phyloP scores from a whole-genome alignment of 2,888 invertebrate genomes.

The Ornithoptera priamus region DNA sequence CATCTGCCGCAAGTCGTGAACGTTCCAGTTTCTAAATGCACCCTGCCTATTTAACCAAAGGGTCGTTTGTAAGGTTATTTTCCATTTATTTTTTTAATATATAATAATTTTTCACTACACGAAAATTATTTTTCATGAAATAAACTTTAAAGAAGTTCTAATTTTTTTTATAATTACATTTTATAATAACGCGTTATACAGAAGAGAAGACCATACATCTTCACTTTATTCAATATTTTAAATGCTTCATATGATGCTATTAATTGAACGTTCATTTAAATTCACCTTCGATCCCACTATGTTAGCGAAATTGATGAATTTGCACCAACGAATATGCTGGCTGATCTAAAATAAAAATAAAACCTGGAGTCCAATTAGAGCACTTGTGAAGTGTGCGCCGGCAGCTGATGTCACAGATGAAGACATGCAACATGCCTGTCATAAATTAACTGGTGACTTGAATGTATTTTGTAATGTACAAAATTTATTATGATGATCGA shows the following conservation, averaged over 20 bases:
- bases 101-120: neutral
- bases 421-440: neutral
- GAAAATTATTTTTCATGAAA: no score
- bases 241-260: neutral
- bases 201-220: neutral
- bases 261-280: neutral
- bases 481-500: neutral
- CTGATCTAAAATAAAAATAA: constrained; percentile 6
- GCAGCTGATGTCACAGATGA: constrained; percentile 11
- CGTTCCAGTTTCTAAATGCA: constrained; percentile 17
- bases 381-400: neutral
- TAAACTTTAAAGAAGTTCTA: neutral
- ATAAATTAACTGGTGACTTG: neutral
- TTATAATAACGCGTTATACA: neutral
- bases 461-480: neutral
- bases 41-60: constrained; percentile 13
- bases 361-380: constrained; percentile 9
- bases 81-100: neutral
- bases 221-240: neutral
- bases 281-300: neutral
- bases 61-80: constrained; percentile 6
- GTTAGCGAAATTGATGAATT: neutral
- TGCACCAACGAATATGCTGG: neutral
- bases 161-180: no score
- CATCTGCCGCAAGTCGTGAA: constrained; percentile 8